Evolutionary conservation across 2,113 vertebrate genomes (phyloP).

Genomic region (Rhipidura dahli): DNA sequence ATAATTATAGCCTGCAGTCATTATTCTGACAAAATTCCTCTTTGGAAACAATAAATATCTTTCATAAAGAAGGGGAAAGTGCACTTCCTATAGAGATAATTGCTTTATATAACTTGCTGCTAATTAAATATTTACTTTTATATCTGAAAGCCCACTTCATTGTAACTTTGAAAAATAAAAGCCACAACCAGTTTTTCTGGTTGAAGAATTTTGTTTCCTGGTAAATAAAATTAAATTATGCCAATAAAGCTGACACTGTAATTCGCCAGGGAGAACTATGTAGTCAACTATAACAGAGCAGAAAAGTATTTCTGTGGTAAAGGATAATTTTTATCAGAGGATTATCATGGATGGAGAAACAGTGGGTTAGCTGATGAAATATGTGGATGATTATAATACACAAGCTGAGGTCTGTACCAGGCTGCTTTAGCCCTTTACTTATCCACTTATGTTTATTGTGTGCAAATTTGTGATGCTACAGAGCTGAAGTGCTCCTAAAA

Average conservation of each 20-base stretch:
- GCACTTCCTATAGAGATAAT: conserved; percentile 1
- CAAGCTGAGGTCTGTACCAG: neutral
- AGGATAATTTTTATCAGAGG: neutral
- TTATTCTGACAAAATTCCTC: neutral
- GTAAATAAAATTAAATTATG: conserved; percentile 3
- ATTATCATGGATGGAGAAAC: neutral
- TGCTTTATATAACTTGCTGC: neutral
- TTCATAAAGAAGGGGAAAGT: neutral
- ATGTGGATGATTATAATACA: neutral
- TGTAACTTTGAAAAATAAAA: neutral
- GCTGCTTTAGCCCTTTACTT: neutral
- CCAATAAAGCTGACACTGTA: neutral
- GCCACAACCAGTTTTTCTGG: conserved; percentile 1
- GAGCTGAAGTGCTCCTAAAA: neutral
- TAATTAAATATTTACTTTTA: conserved; percentile 52
- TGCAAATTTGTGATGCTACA: neutral
- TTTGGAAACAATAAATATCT: neutral
- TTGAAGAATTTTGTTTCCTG: conserved; percentile 21
- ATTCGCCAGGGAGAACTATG: neutral
- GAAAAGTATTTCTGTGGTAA: neutral
- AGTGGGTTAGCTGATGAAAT: neutral
- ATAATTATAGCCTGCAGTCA: neutral
- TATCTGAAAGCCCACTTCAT: conserved; percentile 3
- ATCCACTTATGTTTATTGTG: neutral
- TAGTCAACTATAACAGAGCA: neutral